Percentiles rank a stretch among this genome's conserved stretches.
Conservation (phyloP, 2,888 invertebrate species). For the Aporophyla nigra region DNA sequence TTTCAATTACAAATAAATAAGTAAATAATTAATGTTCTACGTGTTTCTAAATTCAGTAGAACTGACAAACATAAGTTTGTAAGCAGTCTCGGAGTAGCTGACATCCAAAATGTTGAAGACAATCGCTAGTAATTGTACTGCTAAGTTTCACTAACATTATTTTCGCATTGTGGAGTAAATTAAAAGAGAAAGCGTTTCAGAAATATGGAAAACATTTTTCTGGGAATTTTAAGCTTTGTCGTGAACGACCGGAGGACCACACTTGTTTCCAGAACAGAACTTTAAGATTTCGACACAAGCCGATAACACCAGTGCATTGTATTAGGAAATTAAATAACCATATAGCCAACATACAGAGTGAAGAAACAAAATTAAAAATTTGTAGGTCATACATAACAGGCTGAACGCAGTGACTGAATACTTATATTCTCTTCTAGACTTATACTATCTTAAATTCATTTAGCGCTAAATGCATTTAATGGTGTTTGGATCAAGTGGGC, state of each 20-base stretch:
- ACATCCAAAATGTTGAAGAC: constrained; percentile 56
- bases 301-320: not conserved
- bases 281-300: not conserved
- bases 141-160: constrained; percentile 63
- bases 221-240: not conserved
- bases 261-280: not conserved
- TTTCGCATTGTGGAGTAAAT: constrained; percentile 26
- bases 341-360: too few relatives aligned
- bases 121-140: constrained; percentile 60
- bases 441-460: too few relatives aligned
- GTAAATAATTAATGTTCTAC: constrained; percentile 9
- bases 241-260: not conserved
- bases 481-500: too few relatives aligned
- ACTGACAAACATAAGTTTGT: constrained; percentile 41
- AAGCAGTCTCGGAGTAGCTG: constrained; percentile 9
- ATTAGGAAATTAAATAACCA: too few relatives aligned
- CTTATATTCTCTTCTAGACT: too few relatives aligned
- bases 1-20: constrained; percentile 45
- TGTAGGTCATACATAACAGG: too few relatives aligned
- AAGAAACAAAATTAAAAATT: too few relatives aligned
- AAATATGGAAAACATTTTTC: not conserved
- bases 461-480: too few relatives aligned
- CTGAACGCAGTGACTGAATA: too few relatives aligned
- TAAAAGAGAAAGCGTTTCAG: constrained; percentile 26
- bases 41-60: constrained; percentile 18